Conservation (phyloP, 2,113 vertebrate genomes). For the Aegotheles bennettii region DNA sequence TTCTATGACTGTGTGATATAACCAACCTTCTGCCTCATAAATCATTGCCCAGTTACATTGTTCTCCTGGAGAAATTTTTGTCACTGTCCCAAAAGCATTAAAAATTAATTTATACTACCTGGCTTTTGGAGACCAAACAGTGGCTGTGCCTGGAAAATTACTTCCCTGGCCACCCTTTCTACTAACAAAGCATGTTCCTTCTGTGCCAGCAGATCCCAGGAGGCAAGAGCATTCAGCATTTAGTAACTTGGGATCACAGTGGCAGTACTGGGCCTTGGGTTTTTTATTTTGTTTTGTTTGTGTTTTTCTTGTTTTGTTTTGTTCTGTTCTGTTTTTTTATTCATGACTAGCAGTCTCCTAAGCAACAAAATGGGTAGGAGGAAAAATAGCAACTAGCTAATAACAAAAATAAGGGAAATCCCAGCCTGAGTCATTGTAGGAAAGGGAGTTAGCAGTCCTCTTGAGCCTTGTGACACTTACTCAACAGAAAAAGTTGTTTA, state of each 20-base stretch:
- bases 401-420: conserved; percentile 39
- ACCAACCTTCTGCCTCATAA: background rate
- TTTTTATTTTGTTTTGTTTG: background rate
- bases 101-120: background rate
- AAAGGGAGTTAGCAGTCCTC: conserved; percentile 5
- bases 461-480: background rate
- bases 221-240: background rate
- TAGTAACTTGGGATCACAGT: background rate
- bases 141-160: background rate
- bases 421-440: conserved; percentile 17
- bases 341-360: background rate
- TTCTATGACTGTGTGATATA: background rate
- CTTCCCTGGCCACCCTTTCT: background rate
- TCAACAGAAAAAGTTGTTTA: background rate
- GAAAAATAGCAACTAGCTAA: conserved; percentile 37
- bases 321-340: background rate
- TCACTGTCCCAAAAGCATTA: background rate
- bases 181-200: background rate
- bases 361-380: conserved; percentile 8
- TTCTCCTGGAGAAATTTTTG: background rate
- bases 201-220: background rate
- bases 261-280: background rate
- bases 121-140: background rate
- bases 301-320: background rate
- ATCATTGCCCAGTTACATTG: background rate